Base-by-base conservation (phyloP, 1,140 invertebrate species). In the Drosophila nasuta region DNA sequence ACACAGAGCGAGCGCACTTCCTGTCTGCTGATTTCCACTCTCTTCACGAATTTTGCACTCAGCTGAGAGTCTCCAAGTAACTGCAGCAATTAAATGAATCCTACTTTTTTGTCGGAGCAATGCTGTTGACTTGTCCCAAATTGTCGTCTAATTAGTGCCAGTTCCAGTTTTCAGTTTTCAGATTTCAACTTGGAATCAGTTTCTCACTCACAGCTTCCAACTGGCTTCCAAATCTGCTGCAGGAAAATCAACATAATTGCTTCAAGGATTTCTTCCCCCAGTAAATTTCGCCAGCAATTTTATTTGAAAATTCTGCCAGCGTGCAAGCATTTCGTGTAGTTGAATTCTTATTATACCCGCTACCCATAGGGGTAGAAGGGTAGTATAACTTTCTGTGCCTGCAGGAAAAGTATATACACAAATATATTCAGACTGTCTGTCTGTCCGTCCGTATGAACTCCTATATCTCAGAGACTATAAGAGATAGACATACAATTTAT, bases 191-290 rank as follows among this genome's bases (percentile, higher is more conserved):
- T 25, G 20, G 25, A 30, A 33, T 28, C 56, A 45, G 20, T 75
- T 75, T 38, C 35, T 8, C 35, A 10, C 35, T 38, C 35, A 10
- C 20, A 25, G 20, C 7, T 33, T 33, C 5, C 30, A 6, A 59
- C 49, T 59, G 33, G 30, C 56, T 20, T 17, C 30, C 30, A 17
- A 6, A 6, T 48, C 15, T 65, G 63, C 56, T 1, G 30, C 51
- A 46, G 48, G 48, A 59, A 87, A 88, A 80, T 87, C 83, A 82
- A 68, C 79, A 88, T 87, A 88, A 82, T 88, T 75, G 82, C 83
- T 64, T 51, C 35, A 63, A 76, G 63, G 57, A 41, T 63, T 76
- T 72, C 45, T 11, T 8, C 35, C 35, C 17, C 33, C 56, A 59
- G 59, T 43, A 58, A 30, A 52, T 46, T 30, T 63, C 35, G 20